A percentile compares a stretch with the other conserved stretches of the same genome.
Conservation (phyloP, 2,797 vertebrate genomes). For the Iguana delicatissima region DNA sequence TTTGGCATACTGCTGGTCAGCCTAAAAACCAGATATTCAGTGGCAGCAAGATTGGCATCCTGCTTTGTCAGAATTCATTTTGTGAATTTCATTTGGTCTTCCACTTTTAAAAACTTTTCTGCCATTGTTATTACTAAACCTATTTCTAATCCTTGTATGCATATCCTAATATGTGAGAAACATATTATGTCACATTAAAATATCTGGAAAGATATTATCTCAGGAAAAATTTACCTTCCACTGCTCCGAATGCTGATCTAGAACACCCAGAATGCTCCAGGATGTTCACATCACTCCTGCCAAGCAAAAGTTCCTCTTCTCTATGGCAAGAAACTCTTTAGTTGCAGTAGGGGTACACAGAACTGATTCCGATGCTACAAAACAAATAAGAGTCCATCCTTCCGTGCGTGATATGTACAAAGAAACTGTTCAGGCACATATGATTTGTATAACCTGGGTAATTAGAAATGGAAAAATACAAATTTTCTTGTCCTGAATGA, state of each 20-base stretch:
- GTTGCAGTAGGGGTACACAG: not conserved
- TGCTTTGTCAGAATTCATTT: conserved; percentile 17
- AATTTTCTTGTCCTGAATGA: no score
- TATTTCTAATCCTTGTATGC: not conserved
- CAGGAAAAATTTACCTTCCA: not conserved
- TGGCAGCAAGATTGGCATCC: not conserved
- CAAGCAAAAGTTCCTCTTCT: not conserved
- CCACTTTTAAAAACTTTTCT: not conserved
- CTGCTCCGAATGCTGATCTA: not conserved
- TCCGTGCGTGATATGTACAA: not conserved
- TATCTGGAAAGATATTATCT: not conserved
- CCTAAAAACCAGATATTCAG: not conserved
- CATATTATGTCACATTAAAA: not conserved
- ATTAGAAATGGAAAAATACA: no score
- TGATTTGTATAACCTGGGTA: not conserved
- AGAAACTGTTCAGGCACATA: not conserved
- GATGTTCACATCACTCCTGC: not conserved
- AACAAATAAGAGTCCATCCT: not conserved
- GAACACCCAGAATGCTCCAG: not conserved
- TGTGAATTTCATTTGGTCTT: not conserved
- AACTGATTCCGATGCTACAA: not conserved
- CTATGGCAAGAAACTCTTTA: not conserved
- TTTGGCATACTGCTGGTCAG: not conserved
- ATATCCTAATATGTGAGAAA: not conserved
- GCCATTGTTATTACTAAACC: not conserved